phyloP scores from a whole-genome alignment of 2,797 vertebrate species.

The Holocentrus rufus region DNA sequence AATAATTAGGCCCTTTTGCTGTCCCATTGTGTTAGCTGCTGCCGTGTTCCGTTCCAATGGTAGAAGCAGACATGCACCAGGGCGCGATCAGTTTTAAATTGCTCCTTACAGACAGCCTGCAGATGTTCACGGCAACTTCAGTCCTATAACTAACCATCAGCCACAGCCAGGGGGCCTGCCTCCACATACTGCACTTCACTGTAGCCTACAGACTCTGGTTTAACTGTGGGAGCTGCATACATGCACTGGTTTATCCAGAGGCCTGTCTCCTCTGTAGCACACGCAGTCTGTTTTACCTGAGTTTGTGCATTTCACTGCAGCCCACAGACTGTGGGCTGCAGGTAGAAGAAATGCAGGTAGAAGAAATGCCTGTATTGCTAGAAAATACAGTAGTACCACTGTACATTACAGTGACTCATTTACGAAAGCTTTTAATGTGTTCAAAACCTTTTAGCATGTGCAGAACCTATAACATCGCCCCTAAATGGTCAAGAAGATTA shows the following conservation, averaged over 20 bases:
- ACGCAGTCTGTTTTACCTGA: background rate
- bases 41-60: conserved; percentile 68
- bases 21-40: conserved; percentile 76
- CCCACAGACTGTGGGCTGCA: no score
- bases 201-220: background rate
- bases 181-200: background rate
- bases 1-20: conserved; percentile 84
- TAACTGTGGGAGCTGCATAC: conserved; percentile 8
- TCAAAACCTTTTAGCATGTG: no score
- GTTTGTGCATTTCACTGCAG: no score
- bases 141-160: conserved; percentile 49
- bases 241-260: conserved; percentile 4
- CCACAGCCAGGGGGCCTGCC: conserved; percentile 20
- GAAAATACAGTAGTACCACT: no score
- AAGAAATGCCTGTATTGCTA: no score
- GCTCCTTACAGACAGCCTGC: conserved; percentile 68
- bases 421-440: no score
- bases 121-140: conserved; percentile 68
- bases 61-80: conserved; percentile 55
- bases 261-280: background rate
- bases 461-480: no score
- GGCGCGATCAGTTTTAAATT: conserved; percentile 66
- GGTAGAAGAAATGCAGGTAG: no score
- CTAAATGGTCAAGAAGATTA: no score
- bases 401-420: no score